Base-by-base conservation (phyloP, 2,888 invertebrate species). In the Diadromus collaris region DNA sequence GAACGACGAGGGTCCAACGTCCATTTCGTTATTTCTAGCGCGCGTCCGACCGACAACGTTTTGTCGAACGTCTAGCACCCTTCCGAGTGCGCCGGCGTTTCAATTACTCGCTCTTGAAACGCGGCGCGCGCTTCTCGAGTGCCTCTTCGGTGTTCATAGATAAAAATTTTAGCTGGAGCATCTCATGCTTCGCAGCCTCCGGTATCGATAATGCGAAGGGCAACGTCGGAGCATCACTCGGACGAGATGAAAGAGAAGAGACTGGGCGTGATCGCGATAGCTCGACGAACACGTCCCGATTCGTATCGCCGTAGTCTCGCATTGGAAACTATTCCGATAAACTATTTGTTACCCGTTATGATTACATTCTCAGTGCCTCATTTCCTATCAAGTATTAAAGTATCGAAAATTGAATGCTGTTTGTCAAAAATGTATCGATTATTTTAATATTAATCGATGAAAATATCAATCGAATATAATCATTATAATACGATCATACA, bases 51-150 rank as follows among this genome's bases (percentile, higher is more conserved):
- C 56, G 58, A 67, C 58, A 64, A 65, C 60, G 56, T 56, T 32
- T 41, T 16, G 24, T 56, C 41, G 41, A 46, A 44, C 74, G 16
- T 69, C 68, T 29, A 56, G 27, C 32, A 19, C 32, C 58, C 41
- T 29, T 27, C 65, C 46, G 19, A 67, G 46, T 74, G 70, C 73
- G 78, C 74, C 70, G 74, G 72, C 79, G 75, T 78, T 81, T 76
- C 79, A 85, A 87, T 88, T 87, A 87, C 86, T 83, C 81, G 78
- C 85, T 85, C 84, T 84, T 83, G 85, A 87, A 88, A 85, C 84
- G 83, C 51, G 61, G 32, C 65, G 44, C 21, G 68, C 44, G 21
- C 6, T 71, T 65, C 80, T 87, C 87, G 84, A 89, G 88, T 87
- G 85, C 83, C 87, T 86, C 88, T 87, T 86, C 85, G 83, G 32